phyloP scores from a whole-genome alignment of 2,113 vertebrate species.

The Tapirus terrestris region DNA sequence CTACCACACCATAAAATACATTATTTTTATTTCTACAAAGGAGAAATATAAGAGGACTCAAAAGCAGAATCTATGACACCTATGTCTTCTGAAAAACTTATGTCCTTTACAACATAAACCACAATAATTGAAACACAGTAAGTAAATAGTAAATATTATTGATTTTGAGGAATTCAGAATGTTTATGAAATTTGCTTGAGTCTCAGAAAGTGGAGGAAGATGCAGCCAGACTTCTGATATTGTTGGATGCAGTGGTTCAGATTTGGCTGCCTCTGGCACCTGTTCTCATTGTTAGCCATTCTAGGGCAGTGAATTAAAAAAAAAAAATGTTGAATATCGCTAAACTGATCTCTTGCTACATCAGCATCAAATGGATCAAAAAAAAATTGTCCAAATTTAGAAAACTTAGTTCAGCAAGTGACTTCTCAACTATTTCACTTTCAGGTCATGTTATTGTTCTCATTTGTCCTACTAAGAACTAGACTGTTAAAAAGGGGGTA shows the following conservation, averaged over 20 bases:
- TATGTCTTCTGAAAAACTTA: not conserved
- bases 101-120: not conserved
- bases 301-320: not conserved
- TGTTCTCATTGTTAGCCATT: not conserved
- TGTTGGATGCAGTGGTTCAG: not conserved
- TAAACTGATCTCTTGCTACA: not conserved
- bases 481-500: not conserved
- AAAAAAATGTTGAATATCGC: not conserved
- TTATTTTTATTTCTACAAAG: not conserved
- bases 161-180: not conserved
- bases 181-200: not conserved
- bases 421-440: not conserved
- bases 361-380: not conserved
- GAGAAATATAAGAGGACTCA: not conserved
- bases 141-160: not conserved
- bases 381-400: not conserved
- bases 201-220: not conserved
- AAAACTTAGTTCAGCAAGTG: not conserved
- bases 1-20: not conserved
- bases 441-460: not conserved
- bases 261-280: not conserved
- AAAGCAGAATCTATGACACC: not conserved
- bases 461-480: not conserved
- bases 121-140: not conserved
- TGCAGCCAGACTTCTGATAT: not conserved